These are phyloP conservation scores for Chelonus formosanus DNA, from an alignment of 2,888 invertebrate genomes.

Conservation along the genomic window DNA sequence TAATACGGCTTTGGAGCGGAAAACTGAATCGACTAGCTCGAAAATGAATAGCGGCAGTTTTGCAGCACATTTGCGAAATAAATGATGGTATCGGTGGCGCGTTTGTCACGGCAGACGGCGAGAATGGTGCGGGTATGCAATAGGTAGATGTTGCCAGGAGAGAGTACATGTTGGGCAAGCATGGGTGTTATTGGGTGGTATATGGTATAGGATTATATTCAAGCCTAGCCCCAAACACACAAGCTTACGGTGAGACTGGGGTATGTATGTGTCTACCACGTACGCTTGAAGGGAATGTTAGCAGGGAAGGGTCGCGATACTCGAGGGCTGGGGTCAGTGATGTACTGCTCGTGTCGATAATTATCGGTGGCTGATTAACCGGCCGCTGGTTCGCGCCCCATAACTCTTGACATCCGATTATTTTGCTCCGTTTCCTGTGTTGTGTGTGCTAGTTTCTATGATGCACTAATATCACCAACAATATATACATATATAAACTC, in stretches of 20 bases:
- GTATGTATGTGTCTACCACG: not conserved
- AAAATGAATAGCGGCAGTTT: constrained; percentile 66
- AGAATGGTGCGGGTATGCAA: constrained; percentile 26
- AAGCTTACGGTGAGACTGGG: constrained; percentile 21
- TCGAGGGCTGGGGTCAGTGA: constrained; percentile 51
- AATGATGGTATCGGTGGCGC: constrained; percentile 65
- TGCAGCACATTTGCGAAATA: constrained; percentile 65
- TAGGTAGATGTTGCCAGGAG: no score
- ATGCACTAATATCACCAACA: constrained; percentile 20
- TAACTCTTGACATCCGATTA: constrained; percentile 65
- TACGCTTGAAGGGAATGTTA: constrained; percentile 29
- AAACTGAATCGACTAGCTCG: constrained; percentile 63
- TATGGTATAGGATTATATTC: constrained; percentile 32
- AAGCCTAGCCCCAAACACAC: constrained; percentile 30
- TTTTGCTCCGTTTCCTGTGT: constrained; percentile 63
- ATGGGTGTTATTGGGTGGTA: constrained; percentile 7
- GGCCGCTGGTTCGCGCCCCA: constrained; percentile 65
- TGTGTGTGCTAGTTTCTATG: constrained; percentile 56
- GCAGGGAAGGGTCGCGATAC: constrained; percentile 13
- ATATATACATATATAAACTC: constrained; percentile 1
- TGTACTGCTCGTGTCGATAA: constrained; percentile 65
- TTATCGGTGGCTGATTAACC: constrained; percentile 66
- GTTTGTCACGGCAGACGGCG: constrained; percentile 60
- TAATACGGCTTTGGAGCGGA: constrained; percentile 51
- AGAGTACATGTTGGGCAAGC: constrained; percentile 4